These are phyloP conservation scores for Oceanodroma tethys DNA, from an alignment of 2,113 vertebrate species.

Conservation along the genomic window DNA sequence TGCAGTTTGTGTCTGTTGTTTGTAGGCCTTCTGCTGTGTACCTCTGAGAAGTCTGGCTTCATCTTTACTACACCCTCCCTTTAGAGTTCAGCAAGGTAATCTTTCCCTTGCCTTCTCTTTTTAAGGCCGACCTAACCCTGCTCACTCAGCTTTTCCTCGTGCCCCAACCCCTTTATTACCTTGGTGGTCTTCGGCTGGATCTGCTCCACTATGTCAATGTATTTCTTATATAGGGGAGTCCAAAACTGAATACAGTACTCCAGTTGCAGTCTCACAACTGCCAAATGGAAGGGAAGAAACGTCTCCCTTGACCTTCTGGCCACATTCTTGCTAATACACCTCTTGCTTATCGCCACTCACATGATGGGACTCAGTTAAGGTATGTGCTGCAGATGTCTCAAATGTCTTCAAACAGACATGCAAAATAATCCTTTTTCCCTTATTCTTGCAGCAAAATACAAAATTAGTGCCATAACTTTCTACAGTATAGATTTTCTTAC, in stretches of 20 bases:
- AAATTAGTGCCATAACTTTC: not conserved
- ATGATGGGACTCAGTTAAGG: not conserved
- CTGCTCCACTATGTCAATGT: rapidly evolving
- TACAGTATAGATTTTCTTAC: not conserved
- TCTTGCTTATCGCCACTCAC: not conserved
- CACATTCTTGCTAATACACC: not conserved
- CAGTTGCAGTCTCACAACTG: not conserved
- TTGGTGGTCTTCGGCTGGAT: not conserved
- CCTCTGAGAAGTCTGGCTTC: not conserved
- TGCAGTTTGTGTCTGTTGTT: not conserved
- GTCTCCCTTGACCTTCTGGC: not conserved
- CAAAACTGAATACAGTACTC: not conserved
- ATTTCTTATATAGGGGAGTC: not conserved
- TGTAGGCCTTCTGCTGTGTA: not conserved
- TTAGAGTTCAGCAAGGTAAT: not conserved
- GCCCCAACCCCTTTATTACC: not conserved
- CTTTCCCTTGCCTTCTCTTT: not conserved
- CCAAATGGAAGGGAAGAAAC: not conserved
- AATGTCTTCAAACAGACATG: not conserved
- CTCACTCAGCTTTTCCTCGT: not conserved
- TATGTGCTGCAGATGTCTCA: not conserved
- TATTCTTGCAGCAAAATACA: not conserved
- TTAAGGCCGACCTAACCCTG: not conserved
- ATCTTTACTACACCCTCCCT: not conserved
- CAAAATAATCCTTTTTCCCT: not conserved